Evolutionary conservation across 2,888 invertebrate species (phyloP).

Genomic region (Agrotis puta): DNA sequence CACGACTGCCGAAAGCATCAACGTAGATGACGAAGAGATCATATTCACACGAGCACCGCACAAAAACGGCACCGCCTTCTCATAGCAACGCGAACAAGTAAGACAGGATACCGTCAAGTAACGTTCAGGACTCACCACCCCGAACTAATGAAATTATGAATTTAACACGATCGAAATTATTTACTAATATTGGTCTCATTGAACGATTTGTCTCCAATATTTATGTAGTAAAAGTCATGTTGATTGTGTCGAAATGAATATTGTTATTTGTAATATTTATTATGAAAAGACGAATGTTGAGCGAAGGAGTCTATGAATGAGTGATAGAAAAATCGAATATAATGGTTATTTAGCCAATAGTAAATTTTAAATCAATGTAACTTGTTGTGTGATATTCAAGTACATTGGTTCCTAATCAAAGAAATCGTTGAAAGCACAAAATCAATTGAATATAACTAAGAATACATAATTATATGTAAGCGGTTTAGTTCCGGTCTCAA

Average conservation of each 20-base stretch:
- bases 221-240: slow-evolving; percentile 47
- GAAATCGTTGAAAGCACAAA: slow-evolving; percentile 59
- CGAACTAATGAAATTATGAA: slow-evolving; percentile 56
- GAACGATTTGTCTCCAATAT: slow-evolving; percentile 53
- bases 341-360: slow-evolving; percentile 47
- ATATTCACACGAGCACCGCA: slow-evolving; percentile 83
- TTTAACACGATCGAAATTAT: slow-evolving; percentile 61
- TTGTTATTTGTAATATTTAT: slow-evolving; percentile 60
- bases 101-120: slow-evolving; percentile 44
- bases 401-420: slow-evolving; percentile 47
- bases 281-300: slow-evolving; percentile 42
- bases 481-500: slow-evolving; percentile 42
- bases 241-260: slow-evolving; percentile 58
- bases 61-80: slow-evolving; percentile 81
- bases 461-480: slow-evolving; percentile 41
- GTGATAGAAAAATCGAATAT: slow-evolving; percentile 55
- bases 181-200: slow-evolving; percentile 53
- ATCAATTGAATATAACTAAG: slow-evolving; percentile 43
- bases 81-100: slow-evolving; percentile 77
- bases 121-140: slow-evolving; percentile 35
- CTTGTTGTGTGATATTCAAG: slow-evolving; percentile 54
- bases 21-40: slow-evolving; percentile 88
- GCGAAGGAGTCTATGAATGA: slow-evolving; percentile 22
- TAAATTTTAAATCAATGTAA: slow-evolving; percentile 41
- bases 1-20: slow-evolving; percentile 80